Evolutionary conservation across 2,888 invertebrate genomes (phyloP).

Genomic region (Ametastegia equiseti): DNA sequence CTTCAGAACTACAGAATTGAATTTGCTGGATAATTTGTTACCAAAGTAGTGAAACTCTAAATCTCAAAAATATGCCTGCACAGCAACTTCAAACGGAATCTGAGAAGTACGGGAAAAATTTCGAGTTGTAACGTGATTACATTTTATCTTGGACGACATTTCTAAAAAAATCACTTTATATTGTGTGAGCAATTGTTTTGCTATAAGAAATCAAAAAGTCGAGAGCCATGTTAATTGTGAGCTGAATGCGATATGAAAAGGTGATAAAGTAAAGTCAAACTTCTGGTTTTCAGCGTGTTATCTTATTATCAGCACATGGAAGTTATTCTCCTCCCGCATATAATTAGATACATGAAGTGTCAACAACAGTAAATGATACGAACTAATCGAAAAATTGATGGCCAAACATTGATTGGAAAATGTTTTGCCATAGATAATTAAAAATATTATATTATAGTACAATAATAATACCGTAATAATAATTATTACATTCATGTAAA

Average conservation of each 20-base stretch:
- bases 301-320: constrained; percentile 73
- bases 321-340: constrained; percentile 68
- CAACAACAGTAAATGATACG: constrained; percentile 66
- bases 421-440: constrained; percentile 17
- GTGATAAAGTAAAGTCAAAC: constrained; percentile 29
- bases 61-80: too few relatives aligned
- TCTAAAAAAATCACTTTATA: too few relatives aligned
- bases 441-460: constrained; percentile 64
- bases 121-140: too few relatives aligned
- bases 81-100: too few relatives aligned
- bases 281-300: constrained; percentile 68
- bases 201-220: too few relatives aligned
- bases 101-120: too few relatives aligned
- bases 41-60: too few relatives aligned
- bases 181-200: too few relatives aligned
- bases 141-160: too few relatives aligned
- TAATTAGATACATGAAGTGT: constrained; percentile 66
- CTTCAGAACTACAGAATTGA: too few relatives aligned
- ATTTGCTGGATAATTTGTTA: too few relatives aligned
- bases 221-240: too few relatives aligned
- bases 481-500: constrained; percentile 71
- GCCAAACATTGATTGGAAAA: constrained; percentile 34
- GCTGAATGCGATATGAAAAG: background rate
- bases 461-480: constrained; percentile 70
- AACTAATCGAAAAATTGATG: constrained; percentile 50